Base-by-base conservation (phyloP, 2,797 vertebrate species). In the Sebastes reedi region DNA sequence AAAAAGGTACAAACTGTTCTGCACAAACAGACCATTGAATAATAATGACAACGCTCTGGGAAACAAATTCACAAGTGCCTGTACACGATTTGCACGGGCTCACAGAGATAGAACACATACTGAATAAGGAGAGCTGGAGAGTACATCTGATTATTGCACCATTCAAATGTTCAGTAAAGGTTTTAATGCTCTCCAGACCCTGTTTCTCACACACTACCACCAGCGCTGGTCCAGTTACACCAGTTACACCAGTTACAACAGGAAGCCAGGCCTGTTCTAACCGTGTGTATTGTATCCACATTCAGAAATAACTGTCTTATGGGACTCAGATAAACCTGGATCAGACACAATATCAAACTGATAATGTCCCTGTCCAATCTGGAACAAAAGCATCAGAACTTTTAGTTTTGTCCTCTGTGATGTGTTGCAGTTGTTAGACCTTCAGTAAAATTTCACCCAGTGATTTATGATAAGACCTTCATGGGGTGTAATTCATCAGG, bases 1-100 rank as follows among this genome's bases (percentile, higher is more conserved):
- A 89, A 90, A 89, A 91, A 90, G 87, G 88, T 90, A 92, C 90
- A 91, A 89, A 92, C 77, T 79, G 85, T 89, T 93, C 90, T 85
- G 83, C 81, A 83, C 89, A 93, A 91, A 94, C 83, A 90, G 86
- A 88, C 84, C 82, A 80, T 70, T 90, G 85, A 88, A 91, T 82
- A 88, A 88, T 86, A 87, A 91, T 85, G 82, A 77, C 71, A 68
- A 66, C 62, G 67, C 79, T 70, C 55, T 55, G 66, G 70, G 75
- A 91, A 87, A 84, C 84, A 86, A 74, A 87, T 84, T 87, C 71
- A 72, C 77, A 75, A 75, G 72, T 30, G 71, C 46, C 32, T 81
- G 55, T 29, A 56, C 56, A 71, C 58, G 74, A 79, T 80, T 67
- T 70, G 61, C 55, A 76, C 30, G 24, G 29, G 20, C 62, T 69